Conservation (phyloP, 1,140 invertebrate species). For the Zaprionus taronus region DNA sequence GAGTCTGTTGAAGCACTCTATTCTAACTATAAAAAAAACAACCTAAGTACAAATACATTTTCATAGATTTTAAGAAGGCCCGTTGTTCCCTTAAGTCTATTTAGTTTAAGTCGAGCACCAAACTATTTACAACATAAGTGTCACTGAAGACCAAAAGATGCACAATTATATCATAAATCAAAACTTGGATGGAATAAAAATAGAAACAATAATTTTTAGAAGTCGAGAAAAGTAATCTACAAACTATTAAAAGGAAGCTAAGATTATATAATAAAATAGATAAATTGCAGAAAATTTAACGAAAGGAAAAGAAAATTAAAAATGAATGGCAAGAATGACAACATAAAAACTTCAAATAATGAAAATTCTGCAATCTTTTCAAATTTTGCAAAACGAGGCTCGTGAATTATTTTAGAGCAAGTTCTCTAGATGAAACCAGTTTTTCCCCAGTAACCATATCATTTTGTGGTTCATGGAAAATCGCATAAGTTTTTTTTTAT, state of each 20-base stretch:
- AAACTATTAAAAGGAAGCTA: not conserved
- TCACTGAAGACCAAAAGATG: not conserved
- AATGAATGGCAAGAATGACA: not conserved
- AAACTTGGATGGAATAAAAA: not conserved
- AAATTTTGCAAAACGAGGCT: not conserved
- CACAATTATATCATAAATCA: not conserved
- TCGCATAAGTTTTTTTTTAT: not conserved
- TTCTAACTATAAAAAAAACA: slow-evolving; percentile 59
- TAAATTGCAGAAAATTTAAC: not conserved
- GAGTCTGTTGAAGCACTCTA: slow-evolving; percentile 81
- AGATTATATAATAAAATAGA: not conserved
- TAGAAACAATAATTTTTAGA: not conserved
- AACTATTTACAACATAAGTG: not conserved
- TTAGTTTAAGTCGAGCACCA: slow-evolving; percentile 30
- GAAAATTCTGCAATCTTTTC: not conserved
- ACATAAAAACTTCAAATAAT: not conserved
- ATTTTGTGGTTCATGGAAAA: slow-evolving; percentile 45
- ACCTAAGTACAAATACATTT: slow-evolving; percentile 3
- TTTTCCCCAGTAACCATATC: slow-evolving; percentile 1
- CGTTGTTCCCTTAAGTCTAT: not conserved
- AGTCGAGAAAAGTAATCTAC: not conserved
- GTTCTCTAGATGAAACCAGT: not conserved
- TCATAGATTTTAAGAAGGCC: slow-evolving; percentile 27
- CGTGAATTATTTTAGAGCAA: not conserved
- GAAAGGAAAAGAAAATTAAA: not conserved